Evolutionary conservation across 2,113 vertebrate species (phyloP), one percentile per base, ranked within the genome.

Genomic region (Boleophthalmus pectinirostris): DNA sequence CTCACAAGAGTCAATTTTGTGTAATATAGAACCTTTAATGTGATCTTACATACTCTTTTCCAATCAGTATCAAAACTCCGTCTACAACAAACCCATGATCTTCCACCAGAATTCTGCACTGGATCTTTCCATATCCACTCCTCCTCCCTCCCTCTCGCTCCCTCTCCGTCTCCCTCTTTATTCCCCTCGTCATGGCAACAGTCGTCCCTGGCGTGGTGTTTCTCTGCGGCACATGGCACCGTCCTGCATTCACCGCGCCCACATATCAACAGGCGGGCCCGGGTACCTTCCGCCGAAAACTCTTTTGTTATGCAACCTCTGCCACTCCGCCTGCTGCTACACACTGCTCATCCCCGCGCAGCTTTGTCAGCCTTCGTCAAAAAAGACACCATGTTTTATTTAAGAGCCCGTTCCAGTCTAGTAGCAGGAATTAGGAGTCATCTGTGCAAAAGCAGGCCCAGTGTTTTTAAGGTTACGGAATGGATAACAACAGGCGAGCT

Each of bases 261-360:
- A 92, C 91, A 88, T 90, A 90, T 89, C 88, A 91, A 89, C 91
- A 90, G 84, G 90, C 91, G 82, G 87, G 75, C 88, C 38, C 68
- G 73, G 86, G 87, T 88, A 88, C 82, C 80, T 78, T 85, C 80
- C 77, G 80, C 85, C 79, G 84, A 85, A 75, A 85, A 90, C 78
- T 91, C 83, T 86, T 29, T 90, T 90, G 87, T 92, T 92, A 92
- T 88, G 90, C 88, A 92, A 92, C 87, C 87, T 86, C 75, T 81
- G 86, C 83, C 84, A 68, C 82, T 76, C 79, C 75, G 87, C 85
- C 88, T 88, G 82, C 87, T 90, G 88, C 79, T 84, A 78, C 24
- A 60, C 75, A 80, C 79, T 72, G 73, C 66, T 81, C 75, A 73
- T 71, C 77, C 75, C 73, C 43, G 71, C 68, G 69, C 51, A 35